Evolutionary conservation across 2,113 vertebrate genomes (phyloP).

Genomic region (Bos taurus): ARS-UCD2.0 NC_037332.1:28120001-28120500

Average conservation of each 20-base stretch:
- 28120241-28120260: background rate
- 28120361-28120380: background rate
- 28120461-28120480: background rate
- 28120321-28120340: background rate
- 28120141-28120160: background rate
- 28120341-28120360: background rate
- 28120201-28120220: background rate
- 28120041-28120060: background rate
- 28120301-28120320: background rate
- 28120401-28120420: background rate
- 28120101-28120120: background rate
- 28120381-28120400: background rate
- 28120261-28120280: background rate
- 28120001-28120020: slow-evolving; percentile 43
- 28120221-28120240: background rate
- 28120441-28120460: background rate
- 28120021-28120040: background rate
- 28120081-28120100: background rate
- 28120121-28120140: background rate
- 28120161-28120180: background rate
- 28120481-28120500: background rate
- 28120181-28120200: background rate
- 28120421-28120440: background rate
- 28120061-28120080: background rate
- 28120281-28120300: background rate